Evolutionary conservation across 1,140 invertebrate genomes (phyloP), one percentile per base, ranked within the genome.

Genomic region (Neodiprion virginianus): DNA sequence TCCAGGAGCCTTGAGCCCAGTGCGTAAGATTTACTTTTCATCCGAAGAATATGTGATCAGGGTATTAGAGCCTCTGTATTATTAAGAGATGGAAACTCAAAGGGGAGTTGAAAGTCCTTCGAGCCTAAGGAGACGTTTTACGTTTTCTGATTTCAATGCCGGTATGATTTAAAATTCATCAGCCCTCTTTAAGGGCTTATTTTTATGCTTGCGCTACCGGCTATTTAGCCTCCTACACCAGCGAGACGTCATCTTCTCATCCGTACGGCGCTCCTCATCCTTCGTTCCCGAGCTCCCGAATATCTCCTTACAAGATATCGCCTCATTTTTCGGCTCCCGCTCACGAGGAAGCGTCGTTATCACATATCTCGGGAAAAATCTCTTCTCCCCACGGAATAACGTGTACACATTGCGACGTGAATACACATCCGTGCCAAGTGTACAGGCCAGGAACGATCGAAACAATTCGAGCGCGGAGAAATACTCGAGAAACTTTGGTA

Each of bases 301-400:
- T 80, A 74, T 71, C 72, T 40, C 28, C 28, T 40, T 40, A 75
- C 71, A 78, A 65, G 79, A 79, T 83, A 83, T 83, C 83, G 75
- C 82, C 83, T 83, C 67, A 40, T 40, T 40, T 40, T 40, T 40
- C 28, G 28, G 28, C 28, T 40, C 28, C 28, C 28, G 28, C 28
- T 40, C 12, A 69, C 75, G 72, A 73, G 76, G 78, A 78, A 75
- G 76, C 74, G 11, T 50, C 75, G 77, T 74, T 78, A 76, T 78
- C 74, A 79, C 79, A 82, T 74, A 61, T 73, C 74, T 76, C 48
- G 49, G 21, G 49, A n/a, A 69, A 76, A 74, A 81, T 74, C 72
- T 67, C 69, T 71, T 53, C 68, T 70, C 76, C 71, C 68, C 28
- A 48, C 47, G 74, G 14, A 75, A 78, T 76, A 50, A 73, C 77